Base-by-base conservation (phyloP, 2,113 vertebrate genomes). In the Geococcyx californianus region DNA sequence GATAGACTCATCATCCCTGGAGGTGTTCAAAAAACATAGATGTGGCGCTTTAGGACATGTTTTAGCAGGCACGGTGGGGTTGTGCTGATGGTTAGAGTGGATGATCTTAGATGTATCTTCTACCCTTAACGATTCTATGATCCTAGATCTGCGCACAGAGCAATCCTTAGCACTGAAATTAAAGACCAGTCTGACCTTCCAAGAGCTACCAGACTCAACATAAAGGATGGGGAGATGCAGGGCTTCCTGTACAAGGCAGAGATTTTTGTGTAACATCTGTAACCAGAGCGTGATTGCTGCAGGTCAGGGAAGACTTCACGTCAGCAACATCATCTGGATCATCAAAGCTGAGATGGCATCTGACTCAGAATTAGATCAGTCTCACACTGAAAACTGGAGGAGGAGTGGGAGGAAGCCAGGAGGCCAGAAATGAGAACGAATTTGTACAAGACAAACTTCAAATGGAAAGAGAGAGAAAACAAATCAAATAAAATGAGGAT, bases 281-380 rank as follows among this genome's bases (percentile, higher is more conserved):
- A 25, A 31, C 21, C 9, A 21, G 58, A 81, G 58, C 0, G 17
- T 0, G 11, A 18, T 38, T 20, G 33, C 56, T 12, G 59, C 9
- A 0, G 69, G 74, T 34, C 79, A 67, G 79, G 78, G 73, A 51
- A 56, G 74, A 63, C 31, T 58, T 62, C 45, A 6, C 62, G 42
- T 20, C 52, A 60, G 78, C 58, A 80, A 4, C 87, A 59, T 36
- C 84, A 68, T 31, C 69, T 58, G 47, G 47, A 42, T 64, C 72
- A 88, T 25, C 3, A 3, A 45, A 88, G 70, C 47, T 7, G 80
- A 73, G 75, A 29, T 54, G 75, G 75, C 66, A 91, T 47, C 84
- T 95, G 94, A 95, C 69, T 95, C 94, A 95, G 88, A 77, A 95
- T 93, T 91, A 93, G 66, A 56, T 93, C 94, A 95, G 91, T 47